Evolutionary conservation across 1,140 invertebrate species (phyloP), one percentile per base, ranked within the genome.

Genomic region (Aethina tumida): DNA sequence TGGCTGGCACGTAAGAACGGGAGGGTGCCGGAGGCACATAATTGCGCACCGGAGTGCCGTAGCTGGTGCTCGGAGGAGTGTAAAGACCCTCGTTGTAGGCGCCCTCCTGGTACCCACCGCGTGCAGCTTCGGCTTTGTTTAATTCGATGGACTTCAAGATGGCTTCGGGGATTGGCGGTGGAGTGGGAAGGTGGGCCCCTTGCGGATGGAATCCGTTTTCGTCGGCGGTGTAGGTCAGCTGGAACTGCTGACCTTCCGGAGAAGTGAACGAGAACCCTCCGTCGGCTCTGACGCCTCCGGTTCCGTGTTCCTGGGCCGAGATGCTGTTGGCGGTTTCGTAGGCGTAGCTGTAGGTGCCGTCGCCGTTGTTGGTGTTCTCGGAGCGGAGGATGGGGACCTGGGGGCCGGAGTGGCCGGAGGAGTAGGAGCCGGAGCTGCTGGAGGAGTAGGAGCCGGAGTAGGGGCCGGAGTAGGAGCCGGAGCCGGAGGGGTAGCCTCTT

Each of bases 121-220:
- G 35, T 8, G 52, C 52, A 39, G 52, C 52, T 32, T 51, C 52
- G 4, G 44, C 49, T 5, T 41, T 43, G 27, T 54, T 70, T 55
- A 60, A 68, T 43, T 71, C 60, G n/a, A 74, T 40, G 4, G 68
- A 49, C 28, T 60, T 59, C 10, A 67, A 39, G 50, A 74, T 74
- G 3, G 58, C 63, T 19, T 60, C 62, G 5, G 74, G 74, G 26
- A 74, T 60, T 43, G 72, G 72, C 1, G 69, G 70, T 8, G 73
- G 62, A 3, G 66, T 58, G 6, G 67, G 66, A 20, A 74, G 60
- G 43, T 73, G 69, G 26, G 61, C 70, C 15, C 72, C 73, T n/a
- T 58, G 46, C 15, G 77, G 65, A 24, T 68, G 54, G 58, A 77
- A 80, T n/a, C 77, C 78, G 45, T 77, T 76, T 49, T 79, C 74